phyloP scores from a whole-genome alignment of 2,797 vertebrate genomes.

The Pseudochromis fuscus region DNA sequence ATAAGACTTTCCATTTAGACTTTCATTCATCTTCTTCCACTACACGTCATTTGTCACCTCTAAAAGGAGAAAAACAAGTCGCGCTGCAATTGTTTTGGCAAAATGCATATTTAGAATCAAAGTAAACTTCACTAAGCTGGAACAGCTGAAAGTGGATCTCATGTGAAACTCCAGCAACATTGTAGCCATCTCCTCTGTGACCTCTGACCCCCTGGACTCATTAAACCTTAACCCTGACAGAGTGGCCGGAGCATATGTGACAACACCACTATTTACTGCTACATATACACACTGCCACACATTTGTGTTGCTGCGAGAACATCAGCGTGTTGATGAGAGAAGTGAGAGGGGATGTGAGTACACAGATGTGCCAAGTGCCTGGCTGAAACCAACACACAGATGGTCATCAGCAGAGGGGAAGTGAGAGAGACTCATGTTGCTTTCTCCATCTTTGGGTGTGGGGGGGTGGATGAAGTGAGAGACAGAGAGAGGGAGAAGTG shows the following conservation, averaged over 20 bases:
- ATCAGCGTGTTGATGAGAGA: constrained; percentile 73
- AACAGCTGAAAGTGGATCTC: constrained; percentile 55
- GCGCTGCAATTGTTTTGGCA: no score
- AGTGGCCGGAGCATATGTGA: constrained; percentile 25
- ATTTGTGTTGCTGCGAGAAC: constrained; percentile 45
- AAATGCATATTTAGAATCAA: background rate
- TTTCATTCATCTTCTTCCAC: background rate
- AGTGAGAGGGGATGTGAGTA: constrained; percentile 87
- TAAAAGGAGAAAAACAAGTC: constrained; percentile 3
- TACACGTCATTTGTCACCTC: background rate
- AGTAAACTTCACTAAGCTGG: constrained; percentile 43
- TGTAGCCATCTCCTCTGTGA: constrained; percentile 60
- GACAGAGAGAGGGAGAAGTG: constrained; percentile 34
- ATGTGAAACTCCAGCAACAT: constrained; percentile 66
- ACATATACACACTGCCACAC: constrained; percentile 37
- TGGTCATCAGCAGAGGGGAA: constrained; percentile 85
- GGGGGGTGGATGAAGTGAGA: constrained; percentile 3
- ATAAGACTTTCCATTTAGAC: background rate
- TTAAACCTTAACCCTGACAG: constrained; percentile 50
- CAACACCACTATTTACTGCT: constrained; percentile 22
- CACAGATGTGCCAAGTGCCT: constrained; percentile 82
- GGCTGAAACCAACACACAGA: constrained; percentile 84
- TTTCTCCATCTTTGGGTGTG: constrained; percentile 67
- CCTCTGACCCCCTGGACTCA: constrained; percentile 64
- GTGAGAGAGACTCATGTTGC: constrained; percentile 79